Evolutionary conservation across 2,888 invertebrate genomes (phyloP), one percentile per base, ranked within the genome.

Genomic region (Eretmocerus hayati): DNA sequence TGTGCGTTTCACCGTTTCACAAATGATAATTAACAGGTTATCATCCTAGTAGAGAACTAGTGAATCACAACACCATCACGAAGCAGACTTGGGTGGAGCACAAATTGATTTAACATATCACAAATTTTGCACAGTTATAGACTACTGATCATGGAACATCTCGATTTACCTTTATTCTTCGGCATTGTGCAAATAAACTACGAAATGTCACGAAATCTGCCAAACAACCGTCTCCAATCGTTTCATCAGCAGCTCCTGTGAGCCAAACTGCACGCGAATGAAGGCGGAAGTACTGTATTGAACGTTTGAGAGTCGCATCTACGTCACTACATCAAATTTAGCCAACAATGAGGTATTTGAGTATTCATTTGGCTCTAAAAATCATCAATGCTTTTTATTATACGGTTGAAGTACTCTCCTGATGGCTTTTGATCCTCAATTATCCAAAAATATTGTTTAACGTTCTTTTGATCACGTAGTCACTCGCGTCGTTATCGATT

Each of bases 121-220:
- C n/a, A n/a, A n/a, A n/a, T n/a, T n/a, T n/a, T n/a, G n/a, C n/a
- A n/a, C n/a, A n/a, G n/a, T n/a, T n/a, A n/a, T n/a, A n/a, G n/a
- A n/a, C n/a, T n/a, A n/a, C n/a, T n/a, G n/a, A n/a, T n/a, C n/a
- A n/a, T n/a, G n/a, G n/a, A 26, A 26, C 26, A 11, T 26, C 8
- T 37, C 13, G 15, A 5, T 67, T 67, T 64, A 79, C 79, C 79
- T 67, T 79, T 79, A 75, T 79, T 79, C 66, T 79, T 79, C 69
- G 79, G 79, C 79, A 78, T 79, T 9, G 11, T 26, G 26, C 6
- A 26, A 11, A 26, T 9, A 11, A 9, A 26, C 26, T 26, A 26
- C 26, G 26, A 26, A 26, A 40, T 11, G 26, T 15, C 21, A 30
- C 21, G 1, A 31, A 31, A 32, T 38, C 42, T 15, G 23, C 31